A percentile compares a stretch with the other conserved stretches of the same genome.
These are phyloP conservation scores for Elysia chlorotica DNA, from an alignment of 1,140 invertebrate genomes.

Conservation along the genomic window DNA sequence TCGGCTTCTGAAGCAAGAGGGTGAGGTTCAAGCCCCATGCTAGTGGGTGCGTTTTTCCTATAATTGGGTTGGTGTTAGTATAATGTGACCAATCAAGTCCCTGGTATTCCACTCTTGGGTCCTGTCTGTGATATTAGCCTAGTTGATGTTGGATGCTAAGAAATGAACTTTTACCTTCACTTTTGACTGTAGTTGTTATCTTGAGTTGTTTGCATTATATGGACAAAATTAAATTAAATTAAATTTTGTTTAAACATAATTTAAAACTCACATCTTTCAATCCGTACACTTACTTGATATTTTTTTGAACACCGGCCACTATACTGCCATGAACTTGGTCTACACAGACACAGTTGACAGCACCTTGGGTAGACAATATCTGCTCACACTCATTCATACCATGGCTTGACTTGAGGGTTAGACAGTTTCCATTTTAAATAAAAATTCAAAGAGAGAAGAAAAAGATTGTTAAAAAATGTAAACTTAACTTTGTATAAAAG, in stretches of 20 bases:
- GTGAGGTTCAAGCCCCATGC: neutral
- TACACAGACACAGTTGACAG: slow-evolving; percentile 53
- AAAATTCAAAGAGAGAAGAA: neutral
- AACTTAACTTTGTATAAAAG: no score
- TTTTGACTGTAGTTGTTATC: no score
- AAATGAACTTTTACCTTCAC: no score
- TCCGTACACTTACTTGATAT: slow-evolving; percentile 45
- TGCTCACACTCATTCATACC: slow-evolving; percentile 59
- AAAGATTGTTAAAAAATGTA: neutral
- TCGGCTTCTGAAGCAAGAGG: no score
- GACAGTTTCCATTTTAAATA: slow-evolving; percentile 2
- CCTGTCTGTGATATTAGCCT: neutral
- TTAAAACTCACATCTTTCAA: neutral
- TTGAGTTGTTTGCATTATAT: no score
- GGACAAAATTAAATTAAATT: neutral
- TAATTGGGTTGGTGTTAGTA: neutral
- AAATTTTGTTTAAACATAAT: neutral
- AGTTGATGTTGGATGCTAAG: neutral
- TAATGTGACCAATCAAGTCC: neutral
- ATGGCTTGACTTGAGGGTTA: slow-evolving; percentile 36
- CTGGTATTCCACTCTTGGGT: neutral
- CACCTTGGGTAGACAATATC: slow-evolving; percentile 45
- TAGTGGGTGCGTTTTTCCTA: neutral
- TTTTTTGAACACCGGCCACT: slow-evolving; percentile 52
- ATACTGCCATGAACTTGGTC: slow-evolving; percentile 56